Percentiles rank a stretch among this genome's conserved stretches.
phyloP scores from a whole-genome alignment of 2,888 invertebrate genomes.

The Hofmannophila pseudospretella region DNA sequence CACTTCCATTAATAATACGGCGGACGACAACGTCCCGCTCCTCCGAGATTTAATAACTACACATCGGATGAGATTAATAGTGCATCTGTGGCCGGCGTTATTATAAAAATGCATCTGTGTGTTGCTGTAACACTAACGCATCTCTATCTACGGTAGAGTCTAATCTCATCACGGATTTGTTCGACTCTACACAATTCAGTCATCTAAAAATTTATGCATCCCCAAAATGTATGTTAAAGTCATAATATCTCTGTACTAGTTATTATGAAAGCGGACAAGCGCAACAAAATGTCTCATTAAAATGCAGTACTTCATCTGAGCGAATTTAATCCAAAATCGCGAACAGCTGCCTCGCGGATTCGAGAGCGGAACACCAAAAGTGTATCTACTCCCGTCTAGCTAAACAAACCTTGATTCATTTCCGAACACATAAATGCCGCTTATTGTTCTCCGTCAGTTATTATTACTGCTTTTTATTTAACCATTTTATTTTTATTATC shows the following conservation, averaged over 20 bases:
- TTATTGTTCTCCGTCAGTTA: constrained; percentile 65
- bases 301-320: constrained; percentile 59
- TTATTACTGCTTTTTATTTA: constrained; percentile 70
- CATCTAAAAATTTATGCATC: constrained; percentile 5
- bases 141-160: constrained; percentile 16
- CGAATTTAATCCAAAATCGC: constrained; percentile 56
- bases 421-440: constrained; percentile 48
- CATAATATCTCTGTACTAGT: constrained; percentile 27
- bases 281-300: constrained; percentile 61
- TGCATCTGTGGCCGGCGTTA: constrained; percentile 60
- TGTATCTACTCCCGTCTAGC: constrained; percentile 53
- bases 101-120: constrained; percentile 54
- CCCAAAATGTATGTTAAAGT: constrained; percentile 19
- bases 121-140: constrained; percentile 12
- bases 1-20: constrained; percentile 74
- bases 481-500: constrained; percentile 70
- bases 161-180: not conserved
- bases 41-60: constrained; percentile 70
- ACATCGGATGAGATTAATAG: constrained; percentile 65
- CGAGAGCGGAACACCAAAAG: constrained; percentile 52
- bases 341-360: constrained; percentile 55
- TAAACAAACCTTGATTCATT: constrained; percentile 68
- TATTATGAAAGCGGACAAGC: constrained; percentile 45
- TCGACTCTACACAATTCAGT: constrained; percentile 10
- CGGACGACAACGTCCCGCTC: constrained; percentile 62